Evolutionary conservation across 2,888 invertebrate species (phyloP).

Genomic region (Torymus texanus): DNA sequence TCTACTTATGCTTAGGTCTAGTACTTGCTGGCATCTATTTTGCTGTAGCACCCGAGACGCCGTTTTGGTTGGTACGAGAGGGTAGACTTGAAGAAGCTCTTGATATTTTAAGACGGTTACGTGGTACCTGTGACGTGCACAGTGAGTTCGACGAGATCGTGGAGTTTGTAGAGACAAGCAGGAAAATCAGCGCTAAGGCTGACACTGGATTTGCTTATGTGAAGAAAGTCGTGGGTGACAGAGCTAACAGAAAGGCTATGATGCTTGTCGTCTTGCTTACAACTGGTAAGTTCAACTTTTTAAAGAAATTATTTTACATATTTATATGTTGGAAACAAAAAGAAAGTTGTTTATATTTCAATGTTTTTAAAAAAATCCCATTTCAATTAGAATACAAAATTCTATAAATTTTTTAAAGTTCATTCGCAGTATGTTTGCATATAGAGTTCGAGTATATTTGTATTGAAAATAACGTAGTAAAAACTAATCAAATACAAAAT

Average conservation of each 20-base stretch:
- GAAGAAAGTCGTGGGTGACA: conserved; percentile 12
- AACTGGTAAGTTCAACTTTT: conserved; percentile 41
- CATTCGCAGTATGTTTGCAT: too few species aligned
- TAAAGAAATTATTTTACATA: not conserved
- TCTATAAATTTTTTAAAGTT: too few species aligned
- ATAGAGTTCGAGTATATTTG: too few species aligned
- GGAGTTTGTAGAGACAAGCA: conserved; percentile 44
- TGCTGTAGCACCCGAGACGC: conserved; percentile 48
- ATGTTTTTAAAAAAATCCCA: too few species aligned
- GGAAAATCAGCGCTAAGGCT: not conserved
- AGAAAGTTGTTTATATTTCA: too few species aligned
- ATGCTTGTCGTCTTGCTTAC: conserved; percentile 54
- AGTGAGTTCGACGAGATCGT: conserved; percentile 47
- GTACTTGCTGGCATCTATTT: conserved; percentile 19
- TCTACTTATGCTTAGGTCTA: conserved; percentile 45
- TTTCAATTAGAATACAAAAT: too few species aligned
- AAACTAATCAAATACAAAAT: too few species aligned
- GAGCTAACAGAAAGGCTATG: conserved; percentile 51
- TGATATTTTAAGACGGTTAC: conserved; percentile 43
- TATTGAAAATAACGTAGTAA: too few species aligned
- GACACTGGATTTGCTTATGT: conserved; percentile 21
- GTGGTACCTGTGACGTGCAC: conserved; percentile 40
- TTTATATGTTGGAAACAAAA: too few species aligned
- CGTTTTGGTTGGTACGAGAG: conserved; percentile 50
- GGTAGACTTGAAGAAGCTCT: conserved; percentile 48